Evolutionary conservation across 2,888 invertebrate genomes (phyloP).

Genomic region (Sarcophaga caerulescens): DNA sequence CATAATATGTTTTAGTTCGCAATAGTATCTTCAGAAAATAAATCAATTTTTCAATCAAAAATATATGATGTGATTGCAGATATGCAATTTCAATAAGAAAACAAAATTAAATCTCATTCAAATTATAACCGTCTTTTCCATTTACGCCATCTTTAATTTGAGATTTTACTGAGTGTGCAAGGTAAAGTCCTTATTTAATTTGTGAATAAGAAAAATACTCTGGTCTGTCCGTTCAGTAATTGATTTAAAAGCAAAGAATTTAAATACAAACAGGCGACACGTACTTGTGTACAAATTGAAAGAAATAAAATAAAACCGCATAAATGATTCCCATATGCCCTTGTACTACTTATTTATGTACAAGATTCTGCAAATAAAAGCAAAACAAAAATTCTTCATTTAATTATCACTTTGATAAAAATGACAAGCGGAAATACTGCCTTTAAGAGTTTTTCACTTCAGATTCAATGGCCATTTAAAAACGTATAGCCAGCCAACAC

Average conservation of each 20-base stretch:
- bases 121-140: too few species aligned
- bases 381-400: slow-evolving; percentile 29
- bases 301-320: slow-evolving; percentile 17
- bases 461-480: slow-evolving; percentile 16
- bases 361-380: neutral
- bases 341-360: slow-evolving; percentile 13
- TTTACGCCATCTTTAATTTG: too few species aligned
- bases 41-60: neutral
- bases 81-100: too few species aligned
- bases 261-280: slow-evolving; percentile 33
- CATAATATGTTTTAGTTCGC: neutral
- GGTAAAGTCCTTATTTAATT: neutral
- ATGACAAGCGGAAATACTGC: slow-evolving; percentile 36
- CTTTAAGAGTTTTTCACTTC: slow-evolving; percentile 17
- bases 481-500: slow-evolving; percentile 8
- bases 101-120: too few species aligned
- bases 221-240: neutral
- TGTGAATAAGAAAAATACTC: neutral
- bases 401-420: slow-evolving; percentile 51
- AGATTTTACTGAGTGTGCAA: neutral
- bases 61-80: too few species aligned
- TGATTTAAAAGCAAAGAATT: slow-evolving; percentile 13
- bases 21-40: neutral
- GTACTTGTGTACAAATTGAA: slow-evolving; percentile 32
- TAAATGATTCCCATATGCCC: slow-evolving; percentile 26